Percentiles rank a stretch among this genome's conserved stretches.
phyloP scores from a whole-genome alignment of 2,888 invertebrate species.

The Zootermopsis nevadensis region DNA sequence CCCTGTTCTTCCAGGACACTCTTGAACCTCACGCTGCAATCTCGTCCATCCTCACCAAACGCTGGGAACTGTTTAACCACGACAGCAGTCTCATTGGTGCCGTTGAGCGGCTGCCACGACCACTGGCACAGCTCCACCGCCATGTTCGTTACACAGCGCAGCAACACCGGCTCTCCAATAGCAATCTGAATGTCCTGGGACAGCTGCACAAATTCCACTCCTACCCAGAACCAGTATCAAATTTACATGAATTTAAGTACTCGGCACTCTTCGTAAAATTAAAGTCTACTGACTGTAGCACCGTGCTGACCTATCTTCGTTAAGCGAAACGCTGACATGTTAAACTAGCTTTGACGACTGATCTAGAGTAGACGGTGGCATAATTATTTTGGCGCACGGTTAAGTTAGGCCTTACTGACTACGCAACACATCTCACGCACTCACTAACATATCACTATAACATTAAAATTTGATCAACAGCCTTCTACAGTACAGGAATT shows the following conservation, averaged over 20 bases:
- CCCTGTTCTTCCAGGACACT: constrained; percentile 61
- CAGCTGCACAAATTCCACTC: constrained; percentile 62
- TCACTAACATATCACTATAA: too few species aligned
- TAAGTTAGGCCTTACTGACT: too few species aligned
- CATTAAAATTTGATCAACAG: too few species aligned
- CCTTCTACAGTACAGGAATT: too few species aligned
- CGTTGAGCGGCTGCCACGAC: constrained; percentile 58
- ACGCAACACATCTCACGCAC: too few species aligned
- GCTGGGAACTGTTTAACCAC: constrained; percentile 60
- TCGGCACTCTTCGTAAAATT: too few species aligned
- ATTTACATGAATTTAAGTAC: too few species aligned
- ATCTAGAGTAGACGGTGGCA: too few species aligned
- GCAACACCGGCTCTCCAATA: constrained; percentile 60
- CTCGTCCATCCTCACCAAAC: constrained; percentile 60
- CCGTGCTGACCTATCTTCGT: background rate
- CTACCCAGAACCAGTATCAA: constrained; percentile 17
- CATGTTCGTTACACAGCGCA: constrained; percentile 61
- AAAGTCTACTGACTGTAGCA: background rate
- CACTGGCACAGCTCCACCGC: constrained; percentile 62
- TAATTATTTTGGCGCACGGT: too few species aligned
- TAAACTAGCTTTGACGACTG: too few species aligned
- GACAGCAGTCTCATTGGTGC: constrained; percentile 55
- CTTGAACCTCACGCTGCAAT: constrained; percentile 61
- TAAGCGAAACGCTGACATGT: too few species aligned
- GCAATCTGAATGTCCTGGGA: constrained; percentile 61